Evolutionary conservation across 2,888 invertebrate species (phyloP).

Genomic region (Euphydryas editha): DNA sequence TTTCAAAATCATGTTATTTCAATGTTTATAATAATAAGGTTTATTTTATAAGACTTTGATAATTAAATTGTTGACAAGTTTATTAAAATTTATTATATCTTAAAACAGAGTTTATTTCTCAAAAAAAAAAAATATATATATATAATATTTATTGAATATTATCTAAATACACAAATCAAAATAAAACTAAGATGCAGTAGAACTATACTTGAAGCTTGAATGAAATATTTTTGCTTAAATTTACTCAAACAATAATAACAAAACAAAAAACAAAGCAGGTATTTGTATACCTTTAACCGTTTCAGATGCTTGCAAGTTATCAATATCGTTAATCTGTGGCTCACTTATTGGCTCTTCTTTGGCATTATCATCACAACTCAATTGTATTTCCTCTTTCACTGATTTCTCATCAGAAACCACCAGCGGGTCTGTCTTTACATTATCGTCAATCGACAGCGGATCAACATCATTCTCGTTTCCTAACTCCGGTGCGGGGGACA

Average conservation of each 20-base stretch:
- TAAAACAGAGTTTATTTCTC: too few species aligned
- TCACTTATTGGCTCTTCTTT: slow-evolving; percentile 71
- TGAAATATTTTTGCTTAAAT: too few species aligned
- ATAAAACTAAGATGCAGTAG: too few species aligned
- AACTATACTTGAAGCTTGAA: too few species aligned
- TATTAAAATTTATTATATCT: too few species aligned
- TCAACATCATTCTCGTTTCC: slow-evolving; percentile 68
- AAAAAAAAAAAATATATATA: too few species aligned
- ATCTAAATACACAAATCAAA: too few species aligned
- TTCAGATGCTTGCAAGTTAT: slow-evolving; percentile 43
- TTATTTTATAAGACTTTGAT: too few species aligned
- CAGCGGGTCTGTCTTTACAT: slow-evolving; percentile 50
- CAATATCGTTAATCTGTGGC: slow-evolving; percentile 53
- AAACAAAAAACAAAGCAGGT: slow-evolving; percentile 3
- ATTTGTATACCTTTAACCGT: slow-evolving; percentile 42
- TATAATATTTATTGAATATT: too few species aligned
- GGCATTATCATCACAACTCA: slow-evolving; percentile 79
- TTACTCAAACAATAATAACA: neutral
- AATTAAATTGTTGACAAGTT: too few species aligned
- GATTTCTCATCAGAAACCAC: slow-evolving; percentile 46
- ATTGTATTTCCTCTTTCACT: slow-evolving; percentile 51
- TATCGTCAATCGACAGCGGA: slow-evolving; percentile 69
- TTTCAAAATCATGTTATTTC: too few species aligned
- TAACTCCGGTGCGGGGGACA: slow-evolving; percentile 58
- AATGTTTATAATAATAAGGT: too few species aligned